Evolutionary conservation across 2,113 vertebrate genomes (phyloP).

Genomic region (Dicrurus megarhynchus): DNA sequence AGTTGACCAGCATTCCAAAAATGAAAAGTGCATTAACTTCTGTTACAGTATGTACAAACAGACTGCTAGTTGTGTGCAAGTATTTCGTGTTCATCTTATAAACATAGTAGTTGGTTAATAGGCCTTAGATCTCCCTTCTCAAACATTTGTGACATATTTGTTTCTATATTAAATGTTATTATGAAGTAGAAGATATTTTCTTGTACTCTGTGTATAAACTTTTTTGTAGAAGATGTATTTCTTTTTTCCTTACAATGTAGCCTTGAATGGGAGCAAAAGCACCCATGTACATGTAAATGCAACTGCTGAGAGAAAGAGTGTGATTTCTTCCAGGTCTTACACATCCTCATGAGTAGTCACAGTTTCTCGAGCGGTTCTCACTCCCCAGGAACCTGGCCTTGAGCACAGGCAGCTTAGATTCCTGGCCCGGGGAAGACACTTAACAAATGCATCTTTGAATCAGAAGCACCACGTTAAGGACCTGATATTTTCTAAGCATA

Average conservation of each 20-base stretch:
- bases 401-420: neutral
- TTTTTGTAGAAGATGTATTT: neutral
- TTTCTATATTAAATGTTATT: neutral
- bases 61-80: neutral
- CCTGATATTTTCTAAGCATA: neutral
- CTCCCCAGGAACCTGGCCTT: neutral
- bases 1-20: neutral
- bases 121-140: neutral
- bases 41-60: neutral
- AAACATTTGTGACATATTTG: neutral
- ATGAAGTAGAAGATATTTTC: neutral
- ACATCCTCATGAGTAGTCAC: neutral
- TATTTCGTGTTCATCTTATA: neutral
- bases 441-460: neutral
- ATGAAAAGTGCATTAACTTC: neutral
- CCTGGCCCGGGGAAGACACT: neutral
- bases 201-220: neutral
- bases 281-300: neutral
- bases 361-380: neutral
- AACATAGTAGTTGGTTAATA: neutral
- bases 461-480: neutral
- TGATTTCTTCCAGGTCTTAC: neutral
- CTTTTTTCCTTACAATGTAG: neutral
- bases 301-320: neutral
- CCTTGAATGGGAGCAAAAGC: neutral